Evolutionary conservation across 2,113 vertebrate species (phyloP).

Genomic region (Salvelinus alpinus): DNA sequence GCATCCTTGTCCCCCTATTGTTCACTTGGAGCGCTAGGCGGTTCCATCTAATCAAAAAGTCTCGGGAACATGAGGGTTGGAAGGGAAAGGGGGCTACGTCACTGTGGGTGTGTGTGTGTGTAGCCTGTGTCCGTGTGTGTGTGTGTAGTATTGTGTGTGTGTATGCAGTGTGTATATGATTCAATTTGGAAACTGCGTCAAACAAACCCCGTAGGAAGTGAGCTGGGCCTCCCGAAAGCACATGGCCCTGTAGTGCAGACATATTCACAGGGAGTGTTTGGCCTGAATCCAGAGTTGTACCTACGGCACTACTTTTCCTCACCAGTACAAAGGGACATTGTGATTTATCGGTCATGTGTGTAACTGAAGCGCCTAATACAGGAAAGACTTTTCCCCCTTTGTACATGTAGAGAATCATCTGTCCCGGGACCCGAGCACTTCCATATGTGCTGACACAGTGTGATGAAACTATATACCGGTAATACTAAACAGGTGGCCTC

Average conservation of each 20-base stretch:
- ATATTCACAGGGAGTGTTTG: not conserved
- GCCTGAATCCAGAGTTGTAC: not conserved
- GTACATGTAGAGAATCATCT: constrained; percentile 27
- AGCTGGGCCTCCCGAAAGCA: not conserved
- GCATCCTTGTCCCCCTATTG: constrained; percentile 46
- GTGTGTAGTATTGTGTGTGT: constrained; percentile 13
- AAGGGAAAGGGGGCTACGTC: constrained; percentile 23
- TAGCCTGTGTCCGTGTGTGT: not conserved
- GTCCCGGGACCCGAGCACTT: constrained; percentile 19
- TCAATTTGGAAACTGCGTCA: constrained; percentile 52
- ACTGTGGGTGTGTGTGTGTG: constrained; percentile 13
- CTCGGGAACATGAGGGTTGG: constrained; percentile 28
- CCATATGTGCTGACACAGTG: constrained; percentile 12
- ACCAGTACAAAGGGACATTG: not conserved
- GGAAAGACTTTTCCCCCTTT: not conserved
- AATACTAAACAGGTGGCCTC: constrained; percentile 55
- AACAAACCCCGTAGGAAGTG: constrained; percentile 32
- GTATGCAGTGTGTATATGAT: constrained; percentile 24
- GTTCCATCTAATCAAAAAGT: constrained; percentile 29
- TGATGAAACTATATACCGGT: constrained; percentile 9
- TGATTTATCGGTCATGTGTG: not conserved
- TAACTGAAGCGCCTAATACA: not conserved
- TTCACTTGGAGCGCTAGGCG: constrained; percentile 25
- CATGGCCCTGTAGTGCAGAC: not conserved
- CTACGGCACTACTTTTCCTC: constrained; percentile 37